Evolutionary conservation across 2,113 vertebrate species (phyloP), one percentile per base, ranked within the genome.

Genomic region (Calyptomena viridis): DNA sequence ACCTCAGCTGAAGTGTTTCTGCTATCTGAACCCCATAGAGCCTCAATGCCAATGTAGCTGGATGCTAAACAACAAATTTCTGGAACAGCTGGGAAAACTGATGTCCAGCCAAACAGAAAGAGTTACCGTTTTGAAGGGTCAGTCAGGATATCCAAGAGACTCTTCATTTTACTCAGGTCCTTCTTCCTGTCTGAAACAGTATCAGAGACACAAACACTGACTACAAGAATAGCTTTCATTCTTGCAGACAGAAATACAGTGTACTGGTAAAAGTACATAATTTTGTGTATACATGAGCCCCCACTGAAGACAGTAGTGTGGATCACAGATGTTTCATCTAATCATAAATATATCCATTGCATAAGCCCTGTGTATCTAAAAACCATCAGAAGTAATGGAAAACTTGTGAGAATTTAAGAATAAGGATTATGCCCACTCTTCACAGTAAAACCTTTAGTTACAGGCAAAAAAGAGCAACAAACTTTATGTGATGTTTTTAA

Each of bases 161-260:
- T 99, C 97, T 99, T 99, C 99, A 99, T 99, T 97, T 99, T 99
- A 85, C 99, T 99, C 92, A 99, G 98, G 93, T 99, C 99, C 95
- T 99, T 99, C 95, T 99, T 99, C 31, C 99, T 98, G 69, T 99
- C 99, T 99, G 98, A 81, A 82, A 93, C 21, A 94, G 44, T 11
- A 74, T 5, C 24, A 88, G 82, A 96, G 31, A 55, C 21, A 92
- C n/a, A 73, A 58, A 63, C 35, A 59, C 2, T 93, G 46, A 71
- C 14, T 60, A 50, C 35, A 62, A 35, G 49, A 50, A 86, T 2
- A 73, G 23, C 37, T 87, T 67, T 72, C 3, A 2, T 39, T 73
- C 46, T 52, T 67, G 63, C 52, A 88, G 55, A 80, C 25, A 94
- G 47, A 90, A 80, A 63, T 21, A 64, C n/a, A 81, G 16, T 11